Base-by-base conservation (phyloP, 2,113 vertebrate genomes). In the Eudyptes chrysolophus region DNA sequence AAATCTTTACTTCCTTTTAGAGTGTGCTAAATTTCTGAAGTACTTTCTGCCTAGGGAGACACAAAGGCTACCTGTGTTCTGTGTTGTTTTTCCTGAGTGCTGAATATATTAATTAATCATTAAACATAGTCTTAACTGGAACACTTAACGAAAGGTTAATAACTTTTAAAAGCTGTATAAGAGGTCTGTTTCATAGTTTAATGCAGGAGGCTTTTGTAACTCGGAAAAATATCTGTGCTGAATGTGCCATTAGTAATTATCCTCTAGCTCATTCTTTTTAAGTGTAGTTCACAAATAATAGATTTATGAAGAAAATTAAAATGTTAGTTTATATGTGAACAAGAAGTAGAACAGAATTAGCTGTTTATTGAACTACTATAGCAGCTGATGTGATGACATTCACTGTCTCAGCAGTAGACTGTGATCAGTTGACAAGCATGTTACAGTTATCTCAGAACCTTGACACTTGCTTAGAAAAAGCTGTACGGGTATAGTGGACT, bases 51-150 rank as follows among this genome's bases (percentile, higher is more conserved):
- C 40, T 61, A 40, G 30, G 49, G 36, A 89, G 62, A 54, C 20
- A 49, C 44, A 90, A 66, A 90, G 49, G 64, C 80, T 90, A 74
- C 52, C 36, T 88, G 34, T 92, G 40, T 87, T 80, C 51, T 84
- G 2, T 82, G 25, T 80, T 84, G 17, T 66, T 94, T 84, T 81
- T 77, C 49, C 16, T 61, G 30, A 69, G 62, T 66, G 75, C 30
- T 57, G 79, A 89, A 74, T 92, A 29, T 82, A 70, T 92, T 93
- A 94, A 84, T 94, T 95, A 95, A 95, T 95, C 72, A 94, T 97
- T 97, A 95, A 93, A 75, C 89, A 82, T 34, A 79, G 27, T 76
- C 74, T 22, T 89, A 60, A 71, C 61, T 79, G 84, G 65, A 79
- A 71, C 61, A 72, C 78, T 94, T 90, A 48, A 49, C 87, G 84